These are phyloP conservation scores for Scylla paramamosain DNA, from an alignment of 1,140 invertebrate species.

Conservation along the genomic window DNA sequence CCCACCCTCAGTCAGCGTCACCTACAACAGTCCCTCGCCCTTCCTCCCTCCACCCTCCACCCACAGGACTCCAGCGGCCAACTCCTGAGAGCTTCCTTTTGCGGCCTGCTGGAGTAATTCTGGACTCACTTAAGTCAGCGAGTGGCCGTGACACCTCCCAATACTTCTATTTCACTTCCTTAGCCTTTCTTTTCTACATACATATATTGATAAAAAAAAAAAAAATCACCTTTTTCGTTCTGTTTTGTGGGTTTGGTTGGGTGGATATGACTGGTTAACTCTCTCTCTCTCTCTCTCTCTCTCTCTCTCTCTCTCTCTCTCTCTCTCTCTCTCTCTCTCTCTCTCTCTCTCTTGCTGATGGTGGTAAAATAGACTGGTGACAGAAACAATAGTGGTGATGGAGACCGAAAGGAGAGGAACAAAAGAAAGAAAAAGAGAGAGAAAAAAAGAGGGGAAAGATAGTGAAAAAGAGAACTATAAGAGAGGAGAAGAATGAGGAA, in stretches of 20 bases:
- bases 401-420: background rate
- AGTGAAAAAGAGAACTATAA: background rate
- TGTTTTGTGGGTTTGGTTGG: too few species aligned
- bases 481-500: background rate
- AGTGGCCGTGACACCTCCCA: background rate
- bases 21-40: background rate
- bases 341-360: background rate
- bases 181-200: background rate
- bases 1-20: background rate
- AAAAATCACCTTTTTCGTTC: too few species aligned
- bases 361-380: background rate
- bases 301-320: too few species aligned
- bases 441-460: background rate
- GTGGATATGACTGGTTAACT: too few species aligned
- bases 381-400: background rate
- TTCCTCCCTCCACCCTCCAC: background rate
- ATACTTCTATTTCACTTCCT: background rate
- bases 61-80: background rate
- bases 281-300: too few species aligned
- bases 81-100: background rate
- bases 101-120: background rate
- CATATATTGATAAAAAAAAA: too few species aligned
- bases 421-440: background rate
- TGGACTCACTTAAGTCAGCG: background rate
- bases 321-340: too few species aligned